These are phyloP conservation scores for Anabacerthia variegaticeps DNA, from an alignment of 2,797 vertebrate species.

Conservation along the genomic window DNA sequence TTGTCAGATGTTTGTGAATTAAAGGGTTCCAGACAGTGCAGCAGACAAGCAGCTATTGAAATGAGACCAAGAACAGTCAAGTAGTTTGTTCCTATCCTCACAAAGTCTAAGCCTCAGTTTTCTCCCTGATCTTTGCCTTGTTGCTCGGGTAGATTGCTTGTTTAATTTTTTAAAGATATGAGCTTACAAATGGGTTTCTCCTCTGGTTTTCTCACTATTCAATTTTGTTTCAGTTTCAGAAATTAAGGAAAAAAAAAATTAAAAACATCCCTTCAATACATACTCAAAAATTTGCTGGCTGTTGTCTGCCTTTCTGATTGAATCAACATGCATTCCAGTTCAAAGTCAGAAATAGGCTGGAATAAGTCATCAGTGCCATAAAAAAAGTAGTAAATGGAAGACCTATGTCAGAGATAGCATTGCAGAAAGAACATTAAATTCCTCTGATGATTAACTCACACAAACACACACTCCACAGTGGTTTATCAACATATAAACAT, in stretches of 20 bases:
- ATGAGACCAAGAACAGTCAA: background rate
- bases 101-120: background rate
- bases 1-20: constrained; percentile 70
- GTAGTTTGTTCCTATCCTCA: background rate
- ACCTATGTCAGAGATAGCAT: background rate
- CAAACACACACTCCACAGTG: background rate
- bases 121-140: background rate
- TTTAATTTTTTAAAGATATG: background rate
- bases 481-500: background rate
- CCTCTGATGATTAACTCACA: background rate
- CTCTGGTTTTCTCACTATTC: background rate
- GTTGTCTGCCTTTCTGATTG: background rate
- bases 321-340: background rate
- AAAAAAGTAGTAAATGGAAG: background rate
- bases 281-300: background rate
- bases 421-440: background rate
- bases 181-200: background rate
- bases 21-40: constrained; percentile 44
- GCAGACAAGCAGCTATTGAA: constrained; percentile 13
- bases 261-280: background rate
- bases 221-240: background rate
- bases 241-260: background rate
- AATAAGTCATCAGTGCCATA: background rate
- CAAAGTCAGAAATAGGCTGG: background rate
- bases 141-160: background rate